Conservation (phyloP, 1,140 invertebrate species). For the Ctenoplectra terminalis region DNA sequence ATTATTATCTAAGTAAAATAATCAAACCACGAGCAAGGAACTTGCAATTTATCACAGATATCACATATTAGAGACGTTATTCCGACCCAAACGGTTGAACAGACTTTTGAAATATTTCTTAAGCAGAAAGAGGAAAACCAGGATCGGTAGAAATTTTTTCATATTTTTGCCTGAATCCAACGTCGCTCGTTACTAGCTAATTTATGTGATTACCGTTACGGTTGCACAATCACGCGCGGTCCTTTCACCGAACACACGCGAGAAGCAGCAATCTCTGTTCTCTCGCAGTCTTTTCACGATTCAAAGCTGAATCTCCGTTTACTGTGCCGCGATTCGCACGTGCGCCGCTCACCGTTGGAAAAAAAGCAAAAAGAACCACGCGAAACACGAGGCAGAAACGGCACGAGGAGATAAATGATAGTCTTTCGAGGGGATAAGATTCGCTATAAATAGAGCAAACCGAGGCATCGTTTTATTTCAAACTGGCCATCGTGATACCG, state of each 20-base stretch:
- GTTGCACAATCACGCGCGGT: constrained; percentile 11
- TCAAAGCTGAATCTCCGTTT: constrained; percentile 53
- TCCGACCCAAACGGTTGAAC: not conserved
- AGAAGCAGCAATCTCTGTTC: not conserved
- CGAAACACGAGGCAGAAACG: constrained; percentile 37
- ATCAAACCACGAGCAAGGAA: too few relatives aligned
- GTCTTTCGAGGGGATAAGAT: constrained; percentile 43
- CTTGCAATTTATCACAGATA: too few relatives aligned
- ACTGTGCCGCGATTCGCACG: constrained; percentile 71
- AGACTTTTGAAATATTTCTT: not conserved
- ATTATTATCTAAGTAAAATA: too few relatives aligned
- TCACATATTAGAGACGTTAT: too few relatives aligned
- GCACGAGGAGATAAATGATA: constrained; percentile 50
- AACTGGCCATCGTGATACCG: not conserved
- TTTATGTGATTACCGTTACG: constrained; percentile 26
- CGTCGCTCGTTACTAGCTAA: constrained; percentile 7
- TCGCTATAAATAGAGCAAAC: constrained; percentile 45
- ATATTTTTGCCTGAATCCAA: not conserved
- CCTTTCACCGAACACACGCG: constrained; percentile 32
- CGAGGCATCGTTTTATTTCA: constrained; percentile 31
- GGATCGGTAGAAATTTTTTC: too few relatives aligned
- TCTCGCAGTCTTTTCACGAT: constrained; percentile 15
- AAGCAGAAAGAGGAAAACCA: not conserved
- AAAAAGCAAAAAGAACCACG: constrained; percentile 58
- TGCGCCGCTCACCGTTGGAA: constrained; percentile 68